Evolutionary conservation across 2,888 invertebrate genomes (phyloP), one percentile per base, ranked within the genome.

Genomic region (Phania funesta): DNA sequence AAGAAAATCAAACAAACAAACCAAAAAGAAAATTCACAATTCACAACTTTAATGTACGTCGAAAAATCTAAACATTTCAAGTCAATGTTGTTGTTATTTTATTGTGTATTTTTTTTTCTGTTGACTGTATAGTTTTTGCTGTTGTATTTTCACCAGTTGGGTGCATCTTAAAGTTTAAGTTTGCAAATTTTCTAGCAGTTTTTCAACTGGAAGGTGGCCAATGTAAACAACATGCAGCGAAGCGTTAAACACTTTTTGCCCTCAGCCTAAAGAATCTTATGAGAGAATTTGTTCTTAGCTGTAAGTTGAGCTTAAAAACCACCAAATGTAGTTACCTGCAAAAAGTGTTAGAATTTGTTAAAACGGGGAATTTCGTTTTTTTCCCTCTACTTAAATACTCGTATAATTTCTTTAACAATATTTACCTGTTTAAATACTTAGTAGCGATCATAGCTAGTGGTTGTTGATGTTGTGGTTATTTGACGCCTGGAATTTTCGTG

Each of bases 221-320:
- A 60, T 73, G 62, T 73, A 77, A 73, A 60, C 38, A 82, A 65
- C 20, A 35, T 20, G 70, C 78, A 82, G 38, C 82, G 58, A 82
- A 82, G 82, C 82, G 60, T 82, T 74, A 20, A 64, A 60, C 26
- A 46, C n/a, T 48, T 74, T 67, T 70, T 81, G 68, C 44, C 38
- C 41, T 68, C 20, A 58, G 35, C 35, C 38, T 26, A n/a, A 64
- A 70, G 64, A 78, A 70, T 65, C n/a, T 75, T 73, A 52, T 82
- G 80, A 84, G 84, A 90, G 89, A 89, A 88, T 88, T 86, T 86
- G 85, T 90, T 89, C 86, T 88, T 86, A 4, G 60, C 16, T 50
- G 13, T 65, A 52, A 26, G 24, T 29, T 18, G 11, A n/a, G n/a
- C 9, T 11, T 7, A 9, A 26, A 38, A 52, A 32, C 32, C 13